Evolutionary conservation across 2,888 invertebrate species (phyloP).

Genomic region (Trachelus stipa): DNA sequence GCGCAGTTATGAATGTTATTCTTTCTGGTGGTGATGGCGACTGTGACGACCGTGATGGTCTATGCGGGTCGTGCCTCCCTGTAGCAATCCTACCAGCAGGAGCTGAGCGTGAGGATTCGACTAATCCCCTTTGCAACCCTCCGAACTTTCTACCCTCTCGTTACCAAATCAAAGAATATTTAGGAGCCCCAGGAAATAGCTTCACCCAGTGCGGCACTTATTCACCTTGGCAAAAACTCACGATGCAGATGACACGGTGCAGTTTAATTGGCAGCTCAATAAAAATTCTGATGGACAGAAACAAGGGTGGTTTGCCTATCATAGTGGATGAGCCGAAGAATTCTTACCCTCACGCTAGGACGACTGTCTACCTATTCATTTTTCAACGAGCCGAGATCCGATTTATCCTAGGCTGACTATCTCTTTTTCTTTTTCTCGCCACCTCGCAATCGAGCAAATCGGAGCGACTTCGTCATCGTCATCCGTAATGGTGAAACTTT

Average conservation of each 20-base stretch:
- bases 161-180: neutral
- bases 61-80: neutral
- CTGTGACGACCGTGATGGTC: neutral
- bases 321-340: neutral
- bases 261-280: neutral
- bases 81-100: neutral
- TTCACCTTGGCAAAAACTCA: neutral
- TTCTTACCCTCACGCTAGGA: neutral
- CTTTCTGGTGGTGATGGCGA: neutral
- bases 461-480: neutral
- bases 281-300: neutral
- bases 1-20: neutral
- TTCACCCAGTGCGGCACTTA: neutral
- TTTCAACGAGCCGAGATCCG: neutral
- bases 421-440: neutral
- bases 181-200: neutral
- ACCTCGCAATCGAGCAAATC: neutral
- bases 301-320: neutral
- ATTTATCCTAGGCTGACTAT: neutral
- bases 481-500: neutral
- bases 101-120: neutral
- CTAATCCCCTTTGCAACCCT: neutral
- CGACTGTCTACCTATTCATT: neutral
- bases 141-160: neutral
- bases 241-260: neutral